phyloP scores from a whole-genome alignment of 2,797 vertebrate genomes.

The Bryconaethiops microstoma region DNA sequence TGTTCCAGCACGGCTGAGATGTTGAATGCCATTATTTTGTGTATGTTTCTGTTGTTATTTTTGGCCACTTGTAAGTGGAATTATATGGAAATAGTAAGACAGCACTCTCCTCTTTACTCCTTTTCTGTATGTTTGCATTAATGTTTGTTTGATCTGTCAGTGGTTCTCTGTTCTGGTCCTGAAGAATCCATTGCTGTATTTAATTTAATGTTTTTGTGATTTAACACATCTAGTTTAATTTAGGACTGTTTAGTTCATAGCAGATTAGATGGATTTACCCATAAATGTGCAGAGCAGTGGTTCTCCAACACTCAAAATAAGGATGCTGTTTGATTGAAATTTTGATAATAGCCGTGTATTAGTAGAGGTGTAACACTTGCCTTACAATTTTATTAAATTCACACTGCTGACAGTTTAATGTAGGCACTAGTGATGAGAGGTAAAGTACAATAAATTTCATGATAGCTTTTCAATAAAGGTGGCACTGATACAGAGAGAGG shows the following conservation, averaged over 20 bases:
- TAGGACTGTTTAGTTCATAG: background rate
- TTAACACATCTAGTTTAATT: background rate
- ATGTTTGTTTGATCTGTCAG: background rate
- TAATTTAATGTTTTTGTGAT: background rate
- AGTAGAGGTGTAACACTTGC: too few relatives aligned
- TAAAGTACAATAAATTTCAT: too few relatives aligned
- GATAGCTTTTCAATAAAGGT: too few relatives aligned
- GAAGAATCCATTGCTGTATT: background rate
- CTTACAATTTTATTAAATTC: too few relatives aligned
- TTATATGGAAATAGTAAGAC: too few relatives aligned
- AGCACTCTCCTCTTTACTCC: background rate
- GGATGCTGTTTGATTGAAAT: background rate
- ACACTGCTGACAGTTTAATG: too few relatives aligned
- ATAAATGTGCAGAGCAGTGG: background rate
- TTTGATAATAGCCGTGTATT: too few relatives aligned
- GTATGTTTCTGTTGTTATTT: too few relatives aligned
- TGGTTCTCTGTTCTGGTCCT: background rate
- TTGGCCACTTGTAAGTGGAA: background rate
- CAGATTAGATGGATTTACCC: background rate
- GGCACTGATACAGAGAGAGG: too few relatives aligned
- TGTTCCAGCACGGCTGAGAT: conserved; percentile 11
- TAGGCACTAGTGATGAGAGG: too few relatives aligned
- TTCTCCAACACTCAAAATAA: background rate
- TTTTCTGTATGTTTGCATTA: background rate
- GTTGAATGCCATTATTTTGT: background rate